Percentiles rank a stretch among this genome's conserved stretches.
phyloP scores from a whole-genome alignment of 2,113 vertebrate species.

The Tragulus kanchil region DNA sequence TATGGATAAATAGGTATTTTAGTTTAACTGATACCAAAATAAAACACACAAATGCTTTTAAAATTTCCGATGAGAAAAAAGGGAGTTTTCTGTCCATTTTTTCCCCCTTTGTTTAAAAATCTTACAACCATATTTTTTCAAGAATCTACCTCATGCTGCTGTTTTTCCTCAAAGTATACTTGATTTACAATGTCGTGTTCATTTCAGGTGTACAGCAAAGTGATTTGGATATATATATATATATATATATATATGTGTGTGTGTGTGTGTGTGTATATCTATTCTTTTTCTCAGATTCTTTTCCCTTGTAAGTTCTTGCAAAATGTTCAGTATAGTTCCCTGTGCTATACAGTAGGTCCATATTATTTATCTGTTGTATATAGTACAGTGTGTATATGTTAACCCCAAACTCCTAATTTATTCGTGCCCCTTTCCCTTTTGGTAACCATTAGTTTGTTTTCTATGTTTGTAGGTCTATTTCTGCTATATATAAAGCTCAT shows the following conservation, averaged over 20 bases:
- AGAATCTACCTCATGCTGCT: not conserved
- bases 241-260: not conserved
- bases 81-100: not conserved
- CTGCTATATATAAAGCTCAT: not conserved
- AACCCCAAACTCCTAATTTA: not conserved
- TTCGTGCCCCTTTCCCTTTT: not conserved
- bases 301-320: not conserved
- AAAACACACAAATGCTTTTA: not conserved
- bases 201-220: not conserved
- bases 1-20: not conserved
- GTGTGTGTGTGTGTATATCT: not conserved
- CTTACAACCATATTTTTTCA: not conserved
- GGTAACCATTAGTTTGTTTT: not conserved
- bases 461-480: not conserved
- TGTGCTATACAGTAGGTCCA: not conserved
- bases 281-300: not conserved
- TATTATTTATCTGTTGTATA: not conserved
- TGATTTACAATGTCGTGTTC: not conserved
- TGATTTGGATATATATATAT: not conserved
- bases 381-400: not conserved
- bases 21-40: constrained; percentile 19
- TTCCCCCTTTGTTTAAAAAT: not conserved
- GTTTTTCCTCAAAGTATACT: not conserved
- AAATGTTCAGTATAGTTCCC: not conserved
- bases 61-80: not conserved